Base-by-base conservation (phyloP, 2,888 invertebrate species). In the Lasioglossum lativentre region DNA sequence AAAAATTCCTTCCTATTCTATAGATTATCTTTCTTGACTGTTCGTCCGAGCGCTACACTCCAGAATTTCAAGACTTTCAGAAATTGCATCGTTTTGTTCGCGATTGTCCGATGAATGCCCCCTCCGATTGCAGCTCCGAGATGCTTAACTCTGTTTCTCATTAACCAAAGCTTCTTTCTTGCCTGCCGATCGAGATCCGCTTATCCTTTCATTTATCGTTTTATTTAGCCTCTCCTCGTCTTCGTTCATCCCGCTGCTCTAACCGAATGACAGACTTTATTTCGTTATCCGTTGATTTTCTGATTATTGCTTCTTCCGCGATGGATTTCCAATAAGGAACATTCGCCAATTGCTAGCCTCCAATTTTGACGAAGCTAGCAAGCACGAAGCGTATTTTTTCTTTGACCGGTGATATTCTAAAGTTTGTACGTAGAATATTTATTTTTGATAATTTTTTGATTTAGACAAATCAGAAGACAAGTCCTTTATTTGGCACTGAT, bases 1-100 rank as follows among this genome's bases (percentile, higher is more conserved):
- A 73, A 80, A 90, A 84, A 90, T 86, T 90, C 84, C 83, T 85
- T 85, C 89, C 80, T 72, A 71, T 71, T 74, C 78, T 56, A 59
- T 47, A 47, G 47, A 70, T 78, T 78, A 73, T 77, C 83, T 68
- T 86, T 63, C 79, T 34, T 78, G 75, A 86, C 86, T 77, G 71
- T 81, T 34, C 78, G 19, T 3, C 52, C 34, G 47, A 14, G 34
- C 52, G 27, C 75, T 78, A 81, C 82, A 83, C 81, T 81, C 83
- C 63, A 42, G 70, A 19, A 78, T 78, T 78, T 78, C 82, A 75
- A 89, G 90, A 88, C 87, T 83, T 56, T 66, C 27, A 71, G 75
- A 56, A 23, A 77, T 72, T 52, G 83, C 78, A 70, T 66, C 30
- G 85, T 80, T 83, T 85, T 86, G 80, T 83, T 81, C 72, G 47